Evolutionary conservation across 2,888 invertebrate species (phyloP), one percentile per base, ranked within the genome.

Genomic region (Mythimna ferrago): DNA sequence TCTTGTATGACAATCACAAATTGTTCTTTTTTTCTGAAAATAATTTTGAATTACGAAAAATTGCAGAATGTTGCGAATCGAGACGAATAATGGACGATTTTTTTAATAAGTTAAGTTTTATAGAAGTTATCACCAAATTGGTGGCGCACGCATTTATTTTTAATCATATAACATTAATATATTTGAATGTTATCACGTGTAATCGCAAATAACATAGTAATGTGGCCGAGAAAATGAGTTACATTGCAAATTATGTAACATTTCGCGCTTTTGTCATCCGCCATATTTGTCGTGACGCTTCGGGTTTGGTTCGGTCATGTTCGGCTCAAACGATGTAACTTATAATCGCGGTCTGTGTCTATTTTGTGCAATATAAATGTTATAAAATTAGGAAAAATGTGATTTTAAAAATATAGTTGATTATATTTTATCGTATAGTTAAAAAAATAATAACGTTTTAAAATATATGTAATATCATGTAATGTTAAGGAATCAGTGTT

Each of bases 331-430:
- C 78, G 69, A 73, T 86, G 82, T 89, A 88, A 86, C 84, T 84
- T 87, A 81, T 81, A 86, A 82, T 78, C 82, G 91, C 92, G 88
- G 87, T 94, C 91, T 89, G 88, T 95, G 94, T 95, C 92, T 95
- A 93, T 92, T 93, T 92, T 92, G 92, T 94, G 95, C 94, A 94
- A 94, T 93, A 93, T 93, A 86, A 89, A 94, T 93, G 94, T 95
- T 94, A 94, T 90, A 92, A 88, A 89, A 90, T 93, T 96, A 95
- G 95, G 95, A 93, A 89, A 95, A 95, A 93, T 96, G 96, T 96
- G 96, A 96, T 96, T 96, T 95, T 95, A 94, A 93, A 91, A 91
- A 92, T 93, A 95, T 95, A 95, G 95, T 94, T 92, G 91, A 91
- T 92, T 94, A 93, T 93, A 92, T 91, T 94, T 94, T 95, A 94